Evolutionary conservation across 2,113 vertebrate genomes (phyloP).

Genomic region (Tiliqua scincoides): DNA sequence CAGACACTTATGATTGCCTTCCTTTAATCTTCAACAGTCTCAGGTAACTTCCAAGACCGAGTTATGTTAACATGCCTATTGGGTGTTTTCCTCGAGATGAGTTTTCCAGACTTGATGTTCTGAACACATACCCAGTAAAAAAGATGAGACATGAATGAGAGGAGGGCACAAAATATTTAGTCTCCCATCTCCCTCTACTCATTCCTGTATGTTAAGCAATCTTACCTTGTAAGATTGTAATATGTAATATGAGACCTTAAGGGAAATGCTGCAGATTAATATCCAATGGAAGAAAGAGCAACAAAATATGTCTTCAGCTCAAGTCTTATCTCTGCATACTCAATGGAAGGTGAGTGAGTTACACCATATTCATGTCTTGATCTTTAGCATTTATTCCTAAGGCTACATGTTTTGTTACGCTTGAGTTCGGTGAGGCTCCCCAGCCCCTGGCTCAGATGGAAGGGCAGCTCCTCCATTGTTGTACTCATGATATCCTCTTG

Average conservation of each 20-base stretch:
- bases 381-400: background rate
- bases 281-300: background rate
- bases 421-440: background rate
- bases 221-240: too few species aligned
- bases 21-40: constrained; percentile 18
- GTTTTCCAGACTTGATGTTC: constrained; percentile 48
- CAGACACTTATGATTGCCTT: background rate
- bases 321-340: background rate
- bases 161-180: constrained; percentile 3
- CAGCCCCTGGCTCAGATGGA: too few species aligned
- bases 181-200: background rate
- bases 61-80: constrained; percentile 3
- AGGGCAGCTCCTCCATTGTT: too few species aligned
- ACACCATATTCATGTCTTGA: background rate
- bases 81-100: background rate
- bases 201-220: background rate
- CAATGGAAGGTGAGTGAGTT: background rate
- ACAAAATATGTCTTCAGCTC: background rate
- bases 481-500: too few species aligned
- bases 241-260: too few species aligned
- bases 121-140: background rate
- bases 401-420: background rate
- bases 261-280: background rate
- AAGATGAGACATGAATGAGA: constrained; percentile 17
- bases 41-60: background rate